A percentile compares a stretch with the other conserved stretches of the same genome.
Evolutionary conservation across 2,113 vertebrate species (phyloP).

Genomic region (Antennarius striatus): DNA sequence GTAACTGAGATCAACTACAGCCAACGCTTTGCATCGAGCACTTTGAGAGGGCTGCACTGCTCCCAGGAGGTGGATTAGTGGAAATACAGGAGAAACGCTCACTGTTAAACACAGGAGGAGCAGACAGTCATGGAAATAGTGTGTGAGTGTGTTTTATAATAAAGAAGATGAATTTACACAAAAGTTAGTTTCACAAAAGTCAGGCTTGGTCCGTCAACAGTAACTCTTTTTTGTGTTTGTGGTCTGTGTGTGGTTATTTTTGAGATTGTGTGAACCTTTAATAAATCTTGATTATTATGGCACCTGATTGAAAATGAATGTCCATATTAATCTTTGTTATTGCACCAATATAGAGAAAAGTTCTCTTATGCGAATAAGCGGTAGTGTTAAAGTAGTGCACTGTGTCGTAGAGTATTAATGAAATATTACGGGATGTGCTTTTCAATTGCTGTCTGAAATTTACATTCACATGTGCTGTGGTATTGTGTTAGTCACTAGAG

Average conservation of each 20-base stretch:
- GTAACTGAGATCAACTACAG: too few species aligned
- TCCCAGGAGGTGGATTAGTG: constrained; percentile 50
- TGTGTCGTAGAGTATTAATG: not conserved
- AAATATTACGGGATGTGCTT: not conserved
- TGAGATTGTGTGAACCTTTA: constrained; percentile 13
- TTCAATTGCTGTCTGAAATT: constrained; percentile 3
- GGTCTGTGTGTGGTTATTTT: not conserved
- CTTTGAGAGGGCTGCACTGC: constrained; percentile 38
- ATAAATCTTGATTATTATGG: constrained; percentile 11
- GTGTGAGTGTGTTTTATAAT: not conserved
- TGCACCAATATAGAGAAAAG: constrained; percentile 14
- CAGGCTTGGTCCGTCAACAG: constrained; percentile 7
- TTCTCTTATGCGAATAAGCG: constrained; percentile 15
- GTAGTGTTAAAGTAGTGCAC: not conserved
- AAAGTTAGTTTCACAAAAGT: not conserved
- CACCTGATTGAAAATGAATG: constrained; percentile 13
- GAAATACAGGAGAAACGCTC: not conserved
- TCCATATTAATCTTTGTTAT: constrained; percentile 8
- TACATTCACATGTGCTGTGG: constrained; percentile 28
- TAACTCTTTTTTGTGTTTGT: not conserved
- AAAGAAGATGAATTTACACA: constrained; percentile 22
- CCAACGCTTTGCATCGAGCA: not conserved
- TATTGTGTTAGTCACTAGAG: not conserved
- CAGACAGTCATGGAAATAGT: not conserved
- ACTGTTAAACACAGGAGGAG: not conserved